These are phyloP conservation scores for Lepidothrix coronata DNA, from an alignment of 2,113 vertebrate genomes.

Conservation along the genomic window DNA sequence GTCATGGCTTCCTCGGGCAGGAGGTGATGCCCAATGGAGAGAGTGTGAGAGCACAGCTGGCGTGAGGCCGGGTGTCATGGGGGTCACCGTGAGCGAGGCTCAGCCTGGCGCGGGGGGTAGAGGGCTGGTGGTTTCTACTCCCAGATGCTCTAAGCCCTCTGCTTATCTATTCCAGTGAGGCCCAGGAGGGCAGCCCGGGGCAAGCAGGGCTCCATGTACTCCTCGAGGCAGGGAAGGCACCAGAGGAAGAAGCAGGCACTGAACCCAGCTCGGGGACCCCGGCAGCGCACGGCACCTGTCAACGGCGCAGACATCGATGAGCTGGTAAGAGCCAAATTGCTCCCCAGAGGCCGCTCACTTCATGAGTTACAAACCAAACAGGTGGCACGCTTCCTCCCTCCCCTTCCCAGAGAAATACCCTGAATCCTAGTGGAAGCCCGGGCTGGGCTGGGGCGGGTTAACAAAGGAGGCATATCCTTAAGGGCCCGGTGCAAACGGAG, in stretches of 20 bases:
- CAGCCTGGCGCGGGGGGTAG: not conserved
- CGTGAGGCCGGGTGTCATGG: accelerated
- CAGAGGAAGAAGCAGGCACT: slow-evolving; percentile 79
- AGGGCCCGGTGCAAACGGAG: not conserved
- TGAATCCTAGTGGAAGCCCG: not conserved
- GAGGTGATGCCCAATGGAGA: not conserved
- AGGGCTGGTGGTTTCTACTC: not conserved
- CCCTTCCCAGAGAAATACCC: slow-evolving; percentile 3
- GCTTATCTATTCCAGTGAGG: slow-evolving; percentile 80
- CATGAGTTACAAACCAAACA: not conserved
- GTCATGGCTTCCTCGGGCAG: not conserved
- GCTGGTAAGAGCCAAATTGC: slow-evolving; percentile 80
- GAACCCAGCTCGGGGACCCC: slow-evolving; percentile 69
- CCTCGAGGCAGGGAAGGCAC: slow-evolving; percentile 72
- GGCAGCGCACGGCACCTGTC: slow-evolving; percentile 70
- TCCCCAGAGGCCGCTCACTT: not conserved
- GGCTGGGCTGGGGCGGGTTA: not conserved
- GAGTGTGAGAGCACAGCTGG: not conserved
- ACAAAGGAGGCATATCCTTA: slow-evolving; percentile 25
- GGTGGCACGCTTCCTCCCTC: not conserved
- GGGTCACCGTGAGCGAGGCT: not conserved
- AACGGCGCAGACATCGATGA: slow-evolving; percentile 90
- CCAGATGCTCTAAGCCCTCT: not conserved
- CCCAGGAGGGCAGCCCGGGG: slow-evolving; percentile 80
- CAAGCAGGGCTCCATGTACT: slow-evolving; percentile 69